phyloP scores from a whole-genome alignment of 2,797 vertebrate species.

The Coilia nasus region DNA sequence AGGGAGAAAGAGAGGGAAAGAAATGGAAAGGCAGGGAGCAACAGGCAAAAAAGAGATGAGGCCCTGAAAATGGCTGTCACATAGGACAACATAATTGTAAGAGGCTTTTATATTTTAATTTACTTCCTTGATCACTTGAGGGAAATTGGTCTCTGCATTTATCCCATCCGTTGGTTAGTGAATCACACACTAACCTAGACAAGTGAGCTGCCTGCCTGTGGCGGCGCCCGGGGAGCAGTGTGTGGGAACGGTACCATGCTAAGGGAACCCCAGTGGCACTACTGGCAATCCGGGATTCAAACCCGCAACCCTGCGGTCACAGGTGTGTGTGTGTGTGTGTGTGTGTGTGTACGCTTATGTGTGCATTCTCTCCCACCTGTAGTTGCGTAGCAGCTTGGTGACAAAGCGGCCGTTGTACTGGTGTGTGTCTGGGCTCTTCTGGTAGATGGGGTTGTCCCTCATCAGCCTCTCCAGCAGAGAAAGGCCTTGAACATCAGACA shows the following conservation, averaged over 20 bases:
- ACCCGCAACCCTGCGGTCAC: no score
- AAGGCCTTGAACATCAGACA: constrained; percentile 65
- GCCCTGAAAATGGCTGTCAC: not conserved
- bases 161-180: no score
- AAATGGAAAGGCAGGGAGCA: constrained; percentile 25
- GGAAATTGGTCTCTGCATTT: no score
- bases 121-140: no score
- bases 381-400: constrained; percentile 91
- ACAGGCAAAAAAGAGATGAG: not conserved
- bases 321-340: not conserved
- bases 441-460: constrained; percentile 80
- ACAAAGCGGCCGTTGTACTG: constrained; percentile 81
- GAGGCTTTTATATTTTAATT: no score
- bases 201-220: no score
- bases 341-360: not conserved
- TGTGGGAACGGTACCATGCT: no score
- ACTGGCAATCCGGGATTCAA: no score
- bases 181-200: no score
- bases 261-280: no score
- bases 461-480: constrained; percentile 93
- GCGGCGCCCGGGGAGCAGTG: no score
- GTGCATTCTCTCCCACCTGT: constrained; percentile 76
- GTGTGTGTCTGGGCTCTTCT: constrained; percentile 62
- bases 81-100: not conserved
- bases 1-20: not conserved